These are phyloP conservation scores for Drosophila eohydei DNA, from an alignment of 2,888 invertebrate species.

Conservation along the genomic window DNA sequence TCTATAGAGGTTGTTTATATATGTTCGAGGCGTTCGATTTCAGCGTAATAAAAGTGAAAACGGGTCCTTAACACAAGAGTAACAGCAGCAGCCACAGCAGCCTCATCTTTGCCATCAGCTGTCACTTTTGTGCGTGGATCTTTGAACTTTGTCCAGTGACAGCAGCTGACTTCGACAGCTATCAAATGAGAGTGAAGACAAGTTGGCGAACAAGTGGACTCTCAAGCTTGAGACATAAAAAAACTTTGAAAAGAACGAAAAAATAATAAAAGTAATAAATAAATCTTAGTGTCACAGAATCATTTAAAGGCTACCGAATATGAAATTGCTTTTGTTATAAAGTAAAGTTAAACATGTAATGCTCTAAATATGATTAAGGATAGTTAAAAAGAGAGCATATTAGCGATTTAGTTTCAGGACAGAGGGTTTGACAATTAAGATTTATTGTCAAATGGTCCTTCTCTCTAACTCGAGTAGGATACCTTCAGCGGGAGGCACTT, in stretches of 20 bases:
- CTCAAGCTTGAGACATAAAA: background rate
- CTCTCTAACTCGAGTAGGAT: background rate
- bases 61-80: constrained; percentile 58
- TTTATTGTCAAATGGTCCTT: too few relatives aligned
- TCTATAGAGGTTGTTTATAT: constrained; percentile 52
- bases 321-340: background rate
- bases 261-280: background rate
- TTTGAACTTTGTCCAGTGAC: constrained; percentile 50
- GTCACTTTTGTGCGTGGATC: constrained; percentile 54
- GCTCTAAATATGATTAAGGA: background rate
- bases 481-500: constrained; percentile 5
- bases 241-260: constrained; percentile 1
- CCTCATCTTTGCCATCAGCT: constrained; percentile 46
- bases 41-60: constrained; percentile 70
- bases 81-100: constrained; percentile 16
- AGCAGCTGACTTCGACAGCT: constrained; percentile 49
- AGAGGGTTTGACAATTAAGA: too few relatives aligned
- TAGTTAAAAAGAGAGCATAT: too few relatives aligned
- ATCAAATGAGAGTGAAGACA: constrained; percentile 35
- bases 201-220: constrained; percentile 13
- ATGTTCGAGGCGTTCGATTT: constrained; percentile 61
- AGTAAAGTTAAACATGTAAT: background rate
- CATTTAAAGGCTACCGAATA: background rate
- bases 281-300: background rate
- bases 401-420: too few relatives aligned